Evolutionary conservation across 2,888 invertebrate genomes (phyloP).

Genomic region (Parnassius orleans): DNA sequence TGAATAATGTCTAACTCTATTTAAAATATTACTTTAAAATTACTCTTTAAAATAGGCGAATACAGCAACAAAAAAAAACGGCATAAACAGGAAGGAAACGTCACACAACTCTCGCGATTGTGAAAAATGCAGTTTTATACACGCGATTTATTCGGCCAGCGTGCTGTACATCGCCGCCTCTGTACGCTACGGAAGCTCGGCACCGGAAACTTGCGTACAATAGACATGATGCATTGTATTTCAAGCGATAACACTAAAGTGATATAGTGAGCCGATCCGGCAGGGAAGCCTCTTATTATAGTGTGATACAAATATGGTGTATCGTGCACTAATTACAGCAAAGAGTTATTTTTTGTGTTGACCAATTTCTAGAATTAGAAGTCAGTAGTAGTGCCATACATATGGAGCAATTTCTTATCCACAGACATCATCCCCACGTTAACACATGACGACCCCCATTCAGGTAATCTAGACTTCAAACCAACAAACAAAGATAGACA

Average conservation of each 20-base stretch:
- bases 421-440: too few species aligned
- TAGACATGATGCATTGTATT: slow-evolving; percentile 66
- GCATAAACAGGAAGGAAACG: slow-evolving; percentile 25
- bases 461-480: too few species aligned
- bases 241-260: slow-evolving; percentile 68
- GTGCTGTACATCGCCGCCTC: slow-evolving; percentile 22
- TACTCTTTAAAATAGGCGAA: slow-evolving; percentile 5
- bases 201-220: slow-evolving; percentile 58
- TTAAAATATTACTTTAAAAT: background rate
- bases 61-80: slow-evolving; percentile 4
- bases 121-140: slow-evolving; percentile 31
- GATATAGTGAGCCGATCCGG: slow-evolving; percentile 41
- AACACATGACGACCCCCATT: too few species aligned
- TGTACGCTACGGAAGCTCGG: slow-evolving; percentile 33
- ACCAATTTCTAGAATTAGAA: too few species aligned
- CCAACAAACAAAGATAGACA: too few species aligned
- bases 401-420: too few species aligned
- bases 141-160: slow-evolving; percentile 29
- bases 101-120: slow-evolving; percentile 26
- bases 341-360: too few species aligned
- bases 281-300: slow-evolving; percentile 8
- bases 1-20: too few species aligned
- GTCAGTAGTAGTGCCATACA: too few species aligned
- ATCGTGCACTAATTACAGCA: background rate
- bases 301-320: slow-evolving; percentile 11